A percentile compares a stretch with the other conserved stretches of the same genome.
These are phyloP conservation scores for Pollimyrus isidori DNA, from an alignment of 2,113 vertebrate genomes.

Conservation along the genomic window DNA sequence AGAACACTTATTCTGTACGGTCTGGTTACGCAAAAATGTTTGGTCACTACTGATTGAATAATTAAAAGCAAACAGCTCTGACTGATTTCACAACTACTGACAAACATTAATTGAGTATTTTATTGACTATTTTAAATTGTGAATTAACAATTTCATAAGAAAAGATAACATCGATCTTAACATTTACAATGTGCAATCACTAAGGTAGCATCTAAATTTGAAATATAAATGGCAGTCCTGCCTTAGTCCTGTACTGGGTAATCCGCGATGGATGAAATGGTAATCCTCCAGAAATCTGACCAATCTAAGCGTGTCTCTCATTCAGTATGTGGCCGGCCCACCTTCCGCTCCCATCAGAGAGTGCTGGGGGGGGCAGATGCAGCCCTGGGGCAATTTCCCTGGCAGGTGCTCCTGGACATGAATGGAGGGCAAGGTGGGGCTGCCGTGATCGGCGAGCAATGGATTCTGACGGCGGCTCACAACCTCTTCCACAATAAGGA, in stretches of 20 bases:
- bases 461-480: slow-evolving; percentile 59
- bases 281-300: slow-evolving; percentile 16
- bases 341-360: background rate
- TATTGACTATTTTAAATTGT: background rate
- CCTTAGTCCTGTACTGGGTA: background rate
- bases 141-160: background rate
- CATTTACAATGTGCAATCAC: background rate
- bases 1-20: background rate
- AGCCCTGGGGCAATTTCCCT: slow-evolving; percentile 41
- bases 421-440: background rate
- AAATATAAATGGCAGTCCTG: background rate
- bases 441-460: slow-evolving; percentile 47
- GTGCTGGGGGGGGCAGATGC: slow-evolving; percentile 44
- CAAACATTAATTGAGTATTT: background rate
- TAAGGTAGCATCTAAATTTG: background rate
- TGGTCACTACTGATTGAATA: background rate
- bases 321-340: slow-evolving; percentile 50
- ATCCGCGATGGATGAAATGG: background rate
- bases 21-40: background rate
- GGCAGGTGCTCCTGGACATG: slow-evolving; percentile 46
- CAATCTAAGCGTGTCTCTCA: background rate
- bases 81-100: background rate
- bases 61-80: background rate
- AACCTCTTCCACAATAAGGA: rapidly evolving
- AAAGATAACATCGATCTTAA: background rate